These are phyloP conservation scores for Marcusenius ussheri DNA, from an alignment of 2,113 vertebrate genomes.

Conservation along the genomic window DNA sequence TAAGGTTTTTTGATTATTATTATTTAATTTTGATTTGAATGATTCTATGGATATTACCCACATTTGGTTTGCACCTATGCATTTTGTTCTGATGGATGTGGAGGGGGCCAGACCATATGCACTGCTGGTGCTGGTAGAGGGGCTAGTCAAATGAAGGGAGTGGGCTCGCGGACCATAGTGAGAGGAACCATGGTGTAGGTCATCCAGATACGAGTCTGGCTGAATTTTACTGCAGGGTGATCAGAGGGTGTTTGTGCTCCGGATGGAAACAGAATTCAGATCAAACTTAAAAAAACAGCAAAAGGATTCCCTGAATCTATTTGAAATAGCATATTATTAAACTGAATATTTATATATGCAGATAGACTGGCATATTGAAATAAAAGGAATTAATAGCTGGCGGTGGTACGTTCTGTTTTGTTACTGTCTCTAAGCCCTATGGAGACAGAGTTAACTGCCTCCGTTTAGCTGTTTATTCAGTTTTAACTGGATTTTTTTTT, in stretches of 20 bases:
- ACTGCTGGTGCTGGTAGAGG: background rate
- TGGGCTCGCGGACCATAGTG: background rate
- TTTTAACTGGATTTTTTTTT: background rate
- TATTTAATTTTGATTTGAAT: background rate
- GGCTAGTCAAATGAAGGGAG: background rate
- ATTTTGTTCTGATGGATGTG: background rate
- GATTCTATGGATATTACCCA: background rate
- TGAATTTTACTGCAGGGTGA: background rate
- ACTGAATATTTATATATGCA: background rate
- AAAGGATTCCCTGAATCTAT: background rate
- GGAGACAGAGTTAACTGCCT: background rate
- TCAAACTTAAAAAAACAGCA: background rate
- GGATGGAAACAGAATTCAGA: background rate
- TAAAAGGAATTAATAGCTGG: background rate
- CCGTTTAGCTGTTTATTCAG: background rate
- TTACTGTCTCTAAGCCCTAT: background rate
- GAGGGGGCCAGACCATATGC: background rate
- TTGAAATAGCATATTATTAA: background rate
- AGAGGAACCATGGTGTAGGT: background rate
- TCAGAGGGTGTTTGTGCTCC: background rate
- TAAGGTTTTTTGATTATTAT: background rate
- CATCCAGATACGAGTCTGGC: background rate
- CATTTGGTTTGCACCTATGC: background rate
- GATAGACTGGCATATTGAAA: slow-evolving; percentile 5
- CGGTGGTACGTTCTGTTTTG: background rate